Conservation (phyloP, 2,888 invertebrate genomes). For the Tenodera sinensis region DNA sequence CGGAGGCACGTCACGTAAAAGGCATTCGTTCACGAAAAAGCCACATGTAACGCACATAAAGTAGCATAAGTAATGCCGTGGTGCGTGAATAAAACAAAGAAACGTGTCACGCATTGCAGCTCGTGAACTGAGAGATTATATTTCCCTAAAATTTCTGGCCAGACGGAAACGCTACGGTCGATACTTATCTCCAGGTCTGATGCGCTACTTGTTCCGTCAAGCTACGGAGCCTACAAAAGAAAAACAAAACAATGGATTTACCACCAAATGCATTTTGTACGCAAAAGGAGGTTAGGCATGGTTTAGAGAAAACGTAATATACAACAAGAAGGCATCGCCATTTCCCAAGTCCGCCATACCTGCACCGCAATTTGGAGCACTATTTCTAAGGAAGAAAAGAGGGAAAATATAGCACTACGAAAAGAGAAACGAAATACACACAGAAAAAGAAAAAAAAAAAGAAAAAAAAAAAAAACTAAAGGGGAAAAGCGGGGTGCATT, state of each 20-base stretch:
- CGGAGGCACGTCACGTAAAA: not conserved
- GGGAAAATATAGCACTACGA: not conserved
- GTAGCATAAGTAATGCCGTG: not conserved
- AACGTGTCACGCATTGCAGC: not conserved
- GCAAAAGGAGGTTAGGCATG: not conserved
- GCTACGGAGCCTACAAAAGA: too few species aligned
- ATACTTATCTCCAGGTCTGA: too few species aligned
- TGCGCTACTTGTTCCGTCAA: too few species aligned
- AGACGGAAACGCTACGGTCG: not conserved
- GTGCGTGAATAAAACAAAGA: not conserved
- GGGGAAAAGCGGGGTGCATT: too few species aligned
- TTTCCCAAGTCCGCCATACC: not conserved
- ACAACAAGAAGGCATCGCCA: not conserved
- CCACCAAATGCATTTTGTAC: not conserved
- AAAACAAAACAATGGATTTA: not conserved
- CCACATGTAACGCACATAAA: not conserved
- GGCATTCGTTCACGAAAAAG: not conserved
- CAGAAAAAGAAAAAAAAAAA: too few species aligned
- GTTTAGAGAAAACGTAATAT: not conserved
- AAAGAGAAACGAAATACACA: too few species aligned
- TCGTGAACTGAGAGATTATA: not conserved
- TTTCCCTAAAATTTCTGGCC: not conserved
- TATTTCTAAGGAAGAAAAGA: not conserved
- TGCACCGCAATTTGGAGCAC: not conserved
- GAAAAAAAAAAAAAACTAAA: too few species aligned